A percentile compares a stretch with the other conserved stretches of the same genome.
These are phyloP conservation scores for Gopherus flavomarginatus DNA, from an alignment of 2,113 vertebrate genomes.

Conservation along the genomic window DNA sequence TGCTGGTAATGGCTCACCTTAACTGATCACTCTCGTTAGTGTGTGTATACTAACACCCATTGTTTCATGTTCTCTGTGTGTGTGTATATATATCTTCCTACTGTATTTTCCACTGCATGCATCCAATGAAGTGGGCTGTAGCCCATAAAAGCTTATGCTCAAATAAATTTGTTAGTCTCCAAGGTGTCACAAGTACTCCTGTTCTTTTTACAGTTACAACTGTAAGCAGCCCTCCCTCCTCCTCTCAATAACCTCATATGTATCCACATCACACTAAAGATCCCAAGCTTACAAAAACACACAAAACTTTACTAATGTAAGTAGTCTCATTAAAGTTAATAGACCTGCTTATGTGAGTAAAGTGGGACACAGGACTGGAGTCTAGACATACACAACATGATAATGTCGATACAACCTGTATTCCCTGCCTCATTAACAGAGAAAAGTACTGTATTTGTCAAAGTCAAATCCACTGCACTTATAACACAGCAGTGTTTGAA, in stretches of 20 bases:
- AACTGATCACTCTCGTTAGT: too few relatives aligned
- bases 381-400: too few relatives aligned
- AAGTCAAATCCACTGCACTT: accelerated
- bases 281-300: too few relatives aligned
- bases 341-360: neutral
- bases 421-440: neutral
- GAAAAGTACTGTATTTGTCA: neutral
- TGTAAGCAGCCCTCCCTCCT: neutral
- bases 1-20: too few relatives aligned
- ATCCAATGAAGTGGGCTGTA: too few relatives aligned
- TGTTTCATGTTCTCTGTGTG: too few relatives aligned
- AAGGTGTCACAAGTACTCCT: too few relatives aligned
- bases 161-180: too few relatives aligned
- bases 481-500: accelerated
- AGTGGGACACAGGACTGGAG: accelerated
- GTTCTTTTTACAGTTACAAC: neutral
- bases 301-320: neutral
- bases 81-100: too few relatives aligned
- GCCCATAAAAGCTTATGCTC: too few relatives aligned
- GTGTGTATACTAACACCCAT: too few relatives aligned
- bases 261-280: neutral
- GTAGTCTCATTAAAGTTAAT: neutral
- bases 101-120: too few relatives aligned
- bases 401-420: neutral
- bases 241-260: neutral